These are phyloP conservation scores for Megaustenia siamemsis DNA, from an alignment of 2,888 invertebrate genomes.

Conservation along the genomic window DNA sequence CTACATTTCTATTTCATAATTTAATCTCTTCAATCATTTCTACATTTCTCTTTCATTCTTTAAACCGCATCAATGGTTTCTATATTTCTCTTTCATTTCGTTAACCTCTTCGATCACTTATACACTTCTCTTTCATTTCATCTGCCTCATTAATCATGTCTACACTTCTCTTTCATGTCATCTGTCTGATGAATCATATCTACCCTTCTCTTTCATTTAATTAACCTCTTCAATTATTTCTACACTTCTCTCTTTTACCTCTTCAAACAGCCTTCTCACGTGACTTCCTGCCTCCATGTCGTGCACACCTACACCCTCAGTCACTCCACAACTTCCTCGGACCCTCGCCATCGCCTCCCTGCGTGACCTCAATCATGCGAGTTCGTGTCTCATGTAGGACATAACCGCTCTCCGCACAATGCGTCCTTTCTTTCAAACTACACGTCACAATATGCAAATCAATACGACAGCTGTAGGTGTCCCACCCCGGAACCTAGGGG, in stretches of 20 bases:
- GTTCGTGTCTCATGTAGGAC: background rate
- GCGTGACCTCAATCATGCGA: background rate
- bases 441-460: conserved; percentile 1
- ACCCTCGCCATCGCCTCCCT: too few relatives aligned
- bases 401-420: background rate
- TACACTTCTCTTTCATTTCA: background rate
- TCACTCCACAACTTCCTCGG: too few relatives aligned
- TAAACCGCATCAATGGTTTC: background rate
- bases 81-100: background rate
- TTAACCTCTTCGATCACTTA: background rate
- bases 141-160: background rate
- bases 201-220: background rate
- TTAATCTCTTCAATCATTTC: background rate
- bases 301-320: too few relatives aligned
- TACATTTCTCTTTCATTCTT: too few relatives aligned
- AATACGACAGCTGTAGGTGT: background rate
- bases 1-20: background rate
- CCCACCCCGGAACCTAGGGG: background rate
- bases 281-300: background rate
- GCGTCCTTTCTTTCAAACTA: background rate
- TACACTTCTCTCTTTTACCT: background rate
- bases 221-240: background rate
- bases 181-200: background rate
- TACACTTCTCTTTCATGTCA: background rate
- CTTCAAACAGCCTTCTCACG: background rate